Conservation (phyloP, 2,888 invertebrate species). For the Pollenia angustigena region DNA sequence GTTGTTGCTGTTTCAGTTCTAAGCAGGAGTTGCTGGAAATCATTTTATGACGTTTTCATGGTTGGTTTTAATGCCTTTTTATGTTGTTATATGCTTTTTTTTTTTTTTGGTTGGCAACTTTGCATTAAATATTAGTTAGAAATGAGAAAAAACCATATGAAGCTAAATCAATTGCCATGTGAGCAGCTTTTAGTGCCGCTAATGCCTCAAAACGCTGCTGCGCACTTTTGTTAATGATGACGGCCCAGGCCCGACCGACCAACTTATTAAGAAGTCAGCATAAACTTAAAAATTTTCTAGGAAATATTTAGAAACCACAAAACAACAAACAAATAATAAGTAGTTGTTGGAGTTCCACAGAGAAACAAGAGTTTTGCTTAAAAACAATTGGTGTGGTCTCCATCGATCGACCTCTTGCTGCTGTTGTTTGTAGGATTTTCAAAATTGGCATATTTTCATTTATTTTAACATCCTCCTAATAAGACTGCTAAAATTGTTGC, state of each 20-base stretch:
- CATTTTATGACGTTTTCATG: constrained; percentile 64
- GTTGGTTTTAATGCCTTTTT: constrained; percentile 35
- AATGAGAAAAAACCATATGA: constrained; percentile 40
- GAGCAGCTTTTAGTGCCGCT: constrained; percentile 55
- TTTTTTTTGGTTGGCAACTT: constrained; percentile 25
- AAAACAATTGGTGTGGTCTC: constrained; percentile 67
- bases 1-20: background rate
- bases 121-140: constrained; percentile 54
- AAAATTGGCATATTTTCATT: constrained; percentile 32
- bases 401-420: constrained; percentile 50
- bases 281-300: constrained; percentile 49
- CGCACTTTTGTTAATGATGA: constrained; percentile 51
- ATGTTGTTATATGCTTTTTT: constrained; percentile 3
- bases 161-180: constrained; percentile 65
- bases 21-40: constrained; percentile 34
- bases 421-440: constrained; percentile 29
- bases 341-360: constrained; percentile 12
- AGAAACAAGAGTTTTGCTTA: constrained; percentile 10
- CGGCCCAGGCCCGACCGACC: constrained; percentile 7
- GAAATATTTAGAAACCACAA: constrained; percentile 44
- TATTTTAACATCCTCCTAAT: constrained; percentile 42
- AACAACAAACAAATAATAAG: constrained; percentile 39
- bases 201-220: constrained; percentile 34
- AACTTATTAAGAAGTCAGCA: constrained; percentile 66
- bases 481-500: constrained; percentile 35